These are phyloP conservation scores for Capitella teleta DNA, from an alignment of 1,140 invertebrate genomes.

Conservation along the genomic window DNA sequence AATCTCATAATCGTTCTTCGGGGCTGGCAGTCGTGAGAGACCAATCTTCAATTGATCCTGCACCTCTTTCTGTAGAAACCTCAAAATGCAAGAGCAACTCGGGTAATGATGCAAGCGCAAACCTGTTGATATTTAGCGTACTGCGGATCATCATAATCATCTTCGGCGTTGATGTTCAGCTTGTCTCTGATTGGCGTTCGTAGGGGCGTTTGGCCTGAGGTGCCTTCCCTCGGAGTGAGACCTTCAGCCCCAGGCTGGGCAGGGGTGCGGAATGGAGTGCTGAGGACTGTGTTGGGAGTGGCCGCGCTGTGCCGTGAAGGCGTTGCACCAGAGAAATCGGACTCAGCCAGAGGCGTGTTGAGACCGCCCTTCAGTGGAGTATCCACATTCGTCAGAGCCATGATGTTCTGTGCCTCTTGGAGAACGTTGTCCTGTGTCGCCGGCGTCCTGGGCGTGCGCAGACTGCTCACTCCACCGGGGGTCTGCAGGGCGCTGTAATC, in stretches of 20 bases:
- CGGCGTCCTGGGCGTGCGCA: constrained; percentile 81
- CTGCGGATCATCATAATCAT: constrained; percentile 33
- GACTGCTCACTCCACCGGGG: constrained; percentile 21
- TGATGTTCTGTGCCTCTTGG: constrained; percentile 95
- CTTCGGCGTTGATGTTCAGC: constrained; percentile 75
- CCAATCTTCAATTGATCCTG: constrained; percentile 60
- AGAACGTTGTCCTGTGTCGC: constrained; percentile 55
- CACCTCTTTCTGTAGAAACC: constrained; percentile 19
- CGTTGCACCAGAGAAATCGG: constrained; percentile 72
- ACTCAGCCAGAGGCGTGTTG: constrained; percentile 82
- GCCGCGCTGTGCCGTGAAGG: constrained; percentile 61
- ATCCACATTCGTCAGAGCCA: constrained; percentile 93
- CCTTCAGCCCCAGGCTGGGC: constrained; percentile 11
- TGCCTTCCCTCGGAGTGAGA: constrained; percentile 20
- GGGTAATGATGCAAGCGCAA: not conserved
- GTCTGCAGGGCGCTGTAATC: constrained; percentile 78
- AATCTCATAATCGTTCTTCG: constrained; percentile 97
- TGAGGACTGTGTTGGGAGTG: constrained; percentile 89
- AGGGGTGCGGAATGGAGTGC: constrained; percentile 76
- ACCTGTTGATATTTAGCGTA: constrained; percentile 23
- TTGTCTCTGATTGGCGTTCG: constrained; percentile 73
- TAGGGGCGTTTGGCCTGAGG: constrained; percentile 21
- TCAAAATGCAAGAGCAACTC: not conserved
- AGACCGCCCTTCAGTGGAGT: constrained; percentile 90
- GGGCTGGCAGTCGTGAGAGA: constrained; percentile 68